Percentiles rank a stretch among this genome's conserved stretches.
Evolutionary conservation across 1,140 invertebrate species (phyloP).

Genomic region (Steinernema feltiae): DNA sequence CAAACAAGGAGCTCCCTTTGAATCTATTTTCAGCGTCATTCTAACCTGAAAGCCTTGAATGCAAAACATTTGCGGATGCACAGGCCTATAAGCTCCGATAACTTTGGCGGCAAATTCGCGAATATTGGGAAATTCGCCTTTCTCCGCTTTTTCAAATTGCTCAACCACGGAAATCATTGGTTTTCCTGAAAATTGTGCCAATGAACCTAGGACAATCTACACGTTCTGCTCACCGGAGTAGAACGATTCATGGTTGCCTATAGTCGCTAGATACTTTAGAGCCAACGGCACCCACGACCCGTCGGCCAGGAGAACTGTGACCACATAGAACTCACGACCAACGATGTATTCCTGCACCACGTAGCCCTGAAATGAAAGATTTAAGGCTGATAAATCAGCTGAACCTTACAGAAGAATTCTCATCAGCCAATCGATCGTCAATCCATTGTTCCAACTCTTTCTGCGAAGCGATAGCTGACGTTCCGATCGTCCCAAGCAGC

Average conservation of each 20-base stretch:
- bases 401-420: background rate
- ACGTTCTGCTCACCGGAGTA: background rate
- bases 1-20: too few relatives aligned
- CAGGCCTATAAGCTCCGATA: background rate
- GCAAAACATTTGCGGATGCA: background rate
- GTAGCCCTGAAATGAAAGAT: background rate
- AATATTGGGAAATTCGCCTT: background rate
- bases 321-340: background rate
- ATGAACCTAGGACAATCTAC: too few relatives aligned
- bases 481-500: background rate
- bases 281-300: background rate
- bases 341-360: background rate
- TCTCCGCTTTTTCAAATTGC: background rate
- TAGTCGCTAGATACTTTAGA: background rate
- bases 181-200: background rate
- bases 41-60: background rate
- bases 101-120: background rate
- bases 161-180: background rate
- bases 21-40: background rate
- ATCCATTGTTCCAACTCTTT: background rate
- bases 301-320: background rate
- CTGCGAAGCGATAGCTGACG: background rate
- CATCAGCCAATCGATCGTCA: background rate
- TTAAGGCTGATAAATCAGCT: too few relatives aligned
- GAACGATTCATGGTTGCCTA: background rate